phyloP scores from a whole-genome alignment of 2,113 vertebrate species.

The Mus musculus region DNA sequence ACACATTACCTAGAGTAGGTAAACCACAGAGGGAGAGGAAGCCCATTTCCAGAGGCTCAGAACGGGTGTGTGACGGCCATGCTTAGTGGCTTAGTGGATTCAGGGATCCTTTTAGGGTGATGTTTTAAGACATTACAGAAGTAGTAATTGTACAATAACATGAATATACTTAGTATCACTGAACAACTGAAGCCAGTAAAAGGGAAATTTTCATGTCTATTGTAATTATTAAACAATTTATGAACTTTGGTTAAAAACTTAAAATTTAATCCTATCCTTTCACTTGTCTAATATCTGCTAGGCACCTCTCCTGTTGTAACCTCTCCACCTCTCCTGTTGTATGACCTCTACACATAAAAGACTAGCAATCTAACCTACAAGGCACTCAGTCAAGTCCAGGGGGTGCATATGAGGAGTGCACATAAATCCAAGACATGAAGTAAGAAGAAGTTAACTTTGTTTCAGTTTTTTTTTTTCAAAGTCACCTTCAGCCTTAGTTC shows the following conservation, averaged over 20 bases:
- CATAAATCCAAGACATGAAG: background rate
- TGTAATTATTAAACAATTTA: background rate
- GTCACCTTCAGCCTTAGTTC: background rate
- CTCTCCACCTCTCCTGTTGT: background rate
- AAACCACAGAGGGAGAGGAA: background rate
- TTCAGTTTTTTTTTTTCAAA: background rate
- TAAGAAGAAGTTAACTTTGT: background rate
- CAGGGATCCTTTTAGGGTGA: background rate
- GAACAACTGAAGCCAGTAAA: background rate
- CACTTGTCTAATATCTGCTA: background rate
- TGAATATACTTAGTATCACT: background rate
- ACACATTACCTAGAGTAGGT: background rate
- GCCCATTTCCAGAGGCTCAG: background rate
- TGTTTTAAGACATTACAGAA: background rate
- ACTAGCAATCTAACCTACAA: background rate
- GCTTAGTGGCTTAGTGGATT: background rate
- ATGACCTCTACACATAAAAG: background rate
- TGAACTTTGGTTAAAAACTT: background rate
- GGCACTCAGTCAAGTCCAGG: background rate
- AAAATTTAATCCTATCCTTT: background rate
- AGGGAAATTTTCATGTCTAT: background rate
- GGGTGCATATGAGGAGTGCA: too few species aligned
- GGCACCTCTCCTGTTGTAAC: background rate
- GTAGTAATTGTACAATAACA: background rate
- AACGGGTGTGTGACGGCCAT: background rate